These are phyloP conservation scores for Popillia japonica DNA, from an alignment of 1,140 invertebrate species.

Conservation along the genomic window DNA sequence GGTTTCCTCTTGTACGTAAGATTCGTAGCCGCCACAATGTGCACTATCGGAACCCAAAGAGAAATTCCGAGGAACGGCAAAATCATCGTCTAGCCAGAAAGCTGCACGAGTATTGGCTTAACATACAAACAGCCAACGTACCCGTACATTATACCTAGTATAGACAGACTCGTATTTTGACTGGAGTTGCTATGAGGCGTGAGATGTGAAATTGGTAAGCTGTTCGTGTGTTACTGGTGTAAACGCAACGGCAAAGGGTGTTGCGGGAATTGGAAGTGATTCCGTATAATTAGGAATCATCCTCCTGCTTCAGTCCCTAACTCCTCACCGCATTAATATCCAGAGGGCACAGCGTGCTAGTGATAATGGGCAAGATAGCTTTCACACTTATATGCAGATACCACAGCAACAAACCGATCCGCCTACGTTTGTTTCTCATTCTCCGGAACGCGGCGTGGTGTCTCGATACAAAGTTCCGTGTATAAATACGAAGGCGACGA, in stretches of 20 bases:
- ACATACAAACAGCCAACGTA: too few relatives aligned
- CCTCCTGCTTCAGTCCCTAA: conserved; percentile 10
- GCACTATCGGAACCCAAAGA: neutral
- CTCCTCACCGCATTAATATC: conserved; percentile 26
- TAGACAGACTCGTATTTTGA: too few relatives aligned
- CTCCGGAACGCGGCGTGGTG: neutral
- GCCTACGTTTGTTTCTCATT: neutral
- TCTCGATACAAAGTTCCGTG: neutral
- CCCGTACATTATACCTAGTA: too few relatives aligned
- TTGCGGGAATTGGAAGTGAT: conserved; percentile 11
- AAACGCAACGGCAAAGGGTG: neutral
- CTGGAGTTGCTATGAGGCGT: too few relatives aligned
- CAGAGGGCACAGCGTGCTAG: neutral
- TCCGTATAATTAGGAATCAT: conserved; percentile 20
- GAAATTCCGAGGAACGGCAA: neutral
- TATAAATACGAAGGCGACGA: neutral
- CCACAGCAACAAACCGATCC: neutral
- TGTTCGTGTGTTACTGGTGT: neutral
- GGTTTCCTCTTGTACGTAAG: neutral
- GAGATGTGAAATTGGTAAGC: neutral
- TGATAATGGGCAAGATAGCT: conserved; percentile 26
- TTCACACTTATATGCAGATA: conserved; percentile 34
- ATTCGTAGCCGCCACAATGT: neutral
- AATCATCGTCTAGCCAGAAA: neutral
- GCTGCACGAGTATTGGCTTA: neutral